Evolutionary conservation across 2,888 invertebrate species (phyloP).

Genomic region (Drosophila mimetica): DNA sequence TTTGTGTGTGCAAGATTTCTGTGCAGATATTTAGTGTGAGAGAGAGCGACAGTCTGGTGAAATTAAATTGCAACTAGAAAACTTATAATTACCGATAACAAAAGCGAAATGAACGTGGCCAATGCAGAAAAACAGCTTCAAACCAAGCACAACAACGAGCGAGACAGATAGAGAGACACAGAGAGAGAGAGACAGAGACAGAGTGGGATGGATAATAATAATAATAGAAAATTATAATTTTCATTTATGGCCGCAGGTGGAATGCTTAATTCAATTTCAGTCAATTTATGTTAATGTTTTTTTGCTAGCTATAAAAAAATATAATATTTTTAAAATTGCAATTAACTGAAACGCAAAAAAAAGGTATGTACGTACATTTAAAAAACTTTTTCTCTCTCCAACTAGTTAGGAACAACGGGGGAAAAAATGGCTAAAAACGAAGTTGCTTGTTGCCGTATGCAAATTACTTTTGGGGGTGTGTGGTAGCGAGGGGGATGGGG

Average conservation of each 20-base stretch:
- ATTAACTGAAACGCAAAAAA: conserved; percentile 49
- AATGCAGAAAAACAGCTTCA: conserved; percentile 24
- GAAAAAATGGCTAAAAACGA: conserved; percentile 48
- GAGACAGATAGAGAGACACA: conserved; percentile 35
- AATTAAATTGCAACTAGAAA: conserved; percentile 58
- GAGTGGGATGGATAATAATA: conserved; percentile 1
- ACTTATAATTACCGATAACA: conserved; percentile 58
- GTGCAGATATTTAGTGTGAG: conserved; percentile 1
- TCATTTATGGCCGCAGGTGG: conserved; percentile 62
- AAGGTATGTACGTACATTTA: conserved; percentile 21
- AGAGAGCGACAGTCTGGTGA: conserved; percentile 35
- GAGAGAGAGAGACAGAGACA: conserved; percentile 12
- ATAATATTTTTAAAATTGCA: conserved; percentile 46
- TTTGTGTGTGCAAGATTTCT: conserved; percentile 17
- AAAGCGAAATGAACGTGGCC: conserved; percentile 29
- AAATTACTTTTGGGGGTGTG: conserved; percentile 61
- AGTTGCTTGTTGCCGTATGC: conserved; percentile 61
- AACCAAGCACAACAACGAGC: conserved; percentile 29
- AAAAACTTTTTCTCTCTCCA: conserved; percentile 35
- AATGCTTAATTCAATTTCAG: conserved; percentile 58
- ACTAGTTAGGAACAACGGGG: conserved; percentile 33
- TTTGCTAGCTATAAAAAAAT: conserved; percentile 18
- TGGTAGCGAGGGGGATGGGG: conserved; percentile 2
- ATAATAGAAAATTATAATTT: conserved; percentile 42
- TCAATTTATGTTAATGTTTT: conserved; percentile 29